These are phyloP conservation scores for Cynocephalus volans DNA, from an alignment of 2,113 vertebrate species.

Conservation along the genomic window DNA sequence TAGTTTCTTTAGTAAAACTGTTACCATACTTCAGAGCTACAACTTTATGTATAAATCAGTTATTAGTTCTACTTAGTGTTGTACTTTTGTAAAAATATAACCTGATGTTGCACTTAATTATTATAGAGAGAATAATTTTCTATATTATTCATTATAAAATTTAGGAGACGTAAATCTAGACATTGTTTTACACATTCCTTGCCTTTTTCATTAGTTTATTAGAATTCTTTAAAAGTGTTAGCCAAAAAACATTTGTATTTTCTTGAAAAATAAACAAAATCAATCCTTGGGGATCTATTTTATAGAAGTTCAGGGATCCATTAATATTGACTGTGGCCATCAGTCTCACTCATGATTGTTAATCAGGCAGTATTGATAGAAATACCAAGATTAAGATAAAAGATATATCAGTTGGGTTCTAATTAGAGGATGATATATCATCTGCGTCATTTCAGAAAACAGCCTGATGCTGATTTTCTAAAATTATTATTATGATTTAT, in stretches of 20 bases:
- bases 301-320: slow-evolving; percentile 17
- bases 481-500: neutral
- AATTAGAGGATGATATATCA: neutral
- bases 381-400: slow-evolving; percentile 41
- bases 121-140: slow-evolving; percentile 12
- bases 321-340: neutral
- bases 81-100: slow-evolving; percentile 30
- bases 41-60: neutral
- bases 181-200: neutral
- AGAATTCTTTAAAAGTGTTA: slow-evolving; percentile 8
- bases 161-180: neutral
- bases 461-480: neutral
- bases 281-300: neutral
- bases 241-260: neutral
- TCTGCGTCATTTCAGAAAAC: slow-evolving; percentile 56
- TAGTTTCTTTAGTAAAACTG: slow-evolving; percentile 10
- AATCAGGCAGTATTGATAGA: slow-evolving; percentile 2
- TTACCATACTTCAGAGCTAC: neutral
- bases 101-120: neutral
- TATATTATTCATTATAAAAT: slow-evolving; percentile 8
- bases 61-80: neutral
- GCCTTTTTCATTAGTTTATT: slow-evolving; percentile 13
- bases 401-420: neutral
- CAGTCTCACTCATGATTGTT: neutral
- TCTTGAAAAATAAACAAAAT: slow-evolving; percentile 28